Conservation (phyloP, 2,797 vertebrate genomes). For the Crocodylus rhombifer region DNA sequence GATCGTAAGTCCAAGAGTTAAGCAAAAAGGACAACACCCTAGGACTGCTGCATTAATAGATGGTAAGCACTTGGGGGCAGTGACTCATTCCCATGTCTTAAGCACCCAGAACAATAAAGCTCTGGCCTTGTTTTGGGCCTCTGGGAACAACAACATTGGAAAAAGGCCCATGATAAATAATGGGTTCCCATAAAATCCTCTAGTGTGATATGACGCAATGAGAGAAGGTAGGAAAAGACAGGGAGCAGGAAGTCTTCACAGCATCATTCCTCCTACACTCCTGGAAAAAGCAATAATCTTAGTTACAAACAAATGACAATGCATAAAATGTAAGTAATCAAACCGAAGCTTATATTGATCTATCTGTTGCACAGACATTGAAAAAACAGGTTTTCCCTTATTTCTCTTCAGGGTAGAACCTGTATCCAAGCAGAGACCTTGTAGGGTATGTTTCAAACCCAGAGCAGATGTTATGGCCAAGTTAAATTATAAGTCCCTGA, state of each 20-base stretch:
- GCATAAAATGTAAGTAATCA: background rate
- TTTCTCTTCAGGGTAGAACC: background rate
- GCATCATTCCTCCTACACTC: background rate
- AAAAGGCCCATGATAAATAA: background rate
- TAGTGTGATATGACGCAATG: background rate
- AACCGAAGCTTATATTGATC: background rate
- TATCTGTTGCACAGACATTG: background rate
- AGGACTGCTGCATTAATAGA: background rate
- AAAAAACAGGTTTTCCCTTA: background rate
- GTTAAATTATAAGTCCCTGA: conserved; percentile 49
- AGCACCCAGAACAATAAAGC: background rate
- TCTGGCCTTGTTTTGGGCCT: background rate
- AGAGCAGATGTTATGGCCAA: conserved; percentile 55
- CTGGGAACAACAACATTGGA: background rate
- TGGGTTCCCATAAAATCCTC: background rate
- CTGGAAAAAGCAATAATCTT: background rate
- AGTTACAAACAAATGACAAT: background rate
- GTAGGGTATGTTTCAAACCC: conserved; percentile 18
- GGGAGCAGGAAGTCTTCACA: background rate
- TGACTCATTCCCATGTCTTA: background rate
- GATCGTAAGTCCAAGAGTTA: accelerated
- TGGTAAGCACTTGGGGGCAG: background rate
- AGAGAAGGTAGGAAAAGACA: background rate
- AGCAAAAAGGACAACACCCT: background rate
- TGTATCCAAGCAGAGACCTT: conserved; percentile 8